Conservation (phyloP, 2,113 vertebrate species). For the Nyctibius bracteatus region DNA sequence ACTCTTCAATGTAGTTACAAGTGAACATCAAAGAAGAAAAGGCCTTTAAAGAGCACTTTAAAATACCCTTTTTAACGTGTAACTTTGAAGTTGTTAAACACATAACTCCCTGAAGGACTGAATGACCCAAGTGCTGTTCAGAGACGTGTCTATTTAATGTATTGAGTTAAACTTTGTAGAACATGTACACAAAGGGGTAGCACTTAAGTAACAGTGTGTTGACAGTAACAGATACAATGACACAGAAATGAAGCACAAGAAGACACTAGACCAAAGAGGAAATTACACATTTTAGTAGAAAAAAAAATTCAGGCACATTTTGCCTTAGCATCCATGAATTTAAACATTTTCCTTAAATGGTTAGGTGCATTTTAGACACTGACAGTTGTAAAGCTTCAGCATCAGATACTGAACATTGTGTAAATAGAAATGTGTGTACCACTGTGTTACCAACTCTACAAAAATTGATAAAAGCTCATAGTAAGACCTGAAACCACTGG, state of each 20-base stretch:
- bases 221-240: background rate
- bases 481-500: background rate
- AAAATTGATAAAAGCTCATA: background rate
- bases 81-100: background rate
- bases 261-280: background rate
- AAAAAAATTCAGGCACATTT: background rate
- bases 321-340: background rate
- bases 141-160: background rate
- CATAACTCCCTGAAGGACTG: background rate
- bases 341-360: background rate
- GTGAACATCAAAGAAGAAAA: background rate
- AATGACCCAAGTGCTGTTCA: background rate
- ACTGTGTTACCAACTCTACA: background rate
- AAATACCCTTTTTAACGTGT: background rate
- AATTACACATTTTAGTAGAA: background rate
- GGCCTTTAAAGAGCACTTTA: background rate
- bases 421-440: background rate
- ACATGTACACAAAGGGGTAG: background rate
- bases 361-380: background rate
- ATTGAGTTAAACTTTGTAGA: background rate
- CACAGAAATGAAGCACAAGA: background rate
- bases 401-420: background rate
- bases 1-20: background rate
- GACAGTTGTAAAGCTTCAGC: background rate
- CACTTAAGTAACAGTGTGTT: background rate